Percentiles rank a stretch among this genome's conserved stretches.
Conservation (phyloP, 2,113 vertebrate genomes). For the Hydropotes inermis region DNA sequence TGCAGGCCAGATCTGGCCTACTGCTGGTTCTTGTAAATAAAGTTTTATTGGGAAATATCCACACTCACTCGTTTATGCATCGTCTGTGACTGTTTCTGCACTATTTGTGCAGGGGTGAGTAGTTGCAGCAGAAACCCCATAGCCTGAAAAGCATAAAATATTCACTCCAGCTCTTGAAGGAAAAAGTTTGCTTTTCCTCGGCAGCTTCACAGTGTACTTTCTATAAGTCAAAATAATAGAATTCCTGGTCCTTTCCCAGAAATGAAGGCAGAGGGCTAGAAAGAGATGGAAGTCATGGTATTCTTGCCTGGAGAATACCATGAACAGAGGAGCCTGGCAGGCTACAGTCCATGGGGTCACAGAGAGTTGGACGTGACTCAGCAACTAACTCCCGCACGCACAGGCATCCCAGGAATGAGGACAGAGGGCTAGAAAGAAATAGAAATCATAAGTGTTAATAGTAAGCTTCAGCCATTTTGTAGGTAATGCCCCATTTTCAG, state of each 20-base stretch:
- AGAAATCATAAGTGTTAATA: background rate
- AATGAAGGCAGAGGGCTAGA: background rate
- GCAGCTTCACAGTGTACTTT: background rate
- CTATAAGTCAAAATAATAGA: background rate
- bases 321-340: background rate
- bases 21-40: background rate
- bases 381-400: background rate
- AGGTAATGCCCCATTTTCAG: background rate
- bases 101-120: background rate
- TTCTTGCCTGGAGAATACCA: background rate
- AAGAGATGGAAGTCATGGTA: background rate
- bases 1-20: background rate
- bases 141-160: background rate
- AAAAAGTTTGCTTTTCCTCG: background rate
- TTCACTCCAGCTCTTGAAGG: background rate
- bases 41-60: background rate
- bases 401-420: background rate
- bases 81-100: background rate
- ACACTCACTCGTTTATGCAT: background rate
- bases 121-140: background rate
- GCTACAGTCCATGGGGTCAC: rapidly evolving
- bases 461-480: background rate
- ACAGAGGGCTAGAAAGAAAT: background rate
- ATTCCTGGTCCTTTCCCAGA: background rate
- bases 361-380: background rate